Base-by-base conservation (phyloP, 2,888 invertebrate species). In the Barypeithes pellucidus region DNA sequence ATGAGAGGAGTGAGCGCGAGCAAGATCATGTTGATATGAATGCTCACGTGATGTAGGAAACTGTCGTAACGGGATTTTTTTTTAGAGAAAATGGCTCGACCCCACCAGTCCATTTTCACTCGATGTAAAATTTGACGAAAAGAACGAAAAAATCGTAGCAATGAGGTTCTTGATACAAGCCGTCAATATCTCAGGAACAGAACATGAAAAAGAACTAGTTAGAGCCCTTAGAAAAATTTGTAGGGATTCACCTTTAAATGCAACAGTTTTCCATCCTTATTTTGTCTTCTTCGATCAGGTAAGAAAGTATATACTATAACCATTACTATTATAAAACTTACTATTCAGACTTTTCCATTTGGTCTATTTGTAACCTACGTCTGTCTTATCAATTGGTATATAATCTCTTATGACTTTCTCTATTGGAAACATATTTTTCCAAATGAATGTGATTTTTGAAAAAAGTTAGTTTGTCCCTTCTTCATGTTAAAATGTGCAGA, bases 221-320 rank as follows among this genome's bases (percentile, higher is more conserved):
- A 90, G 91, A 80, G 93, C 92, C 63, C 86, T 97, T 12, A 88
- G 96, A 77, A 85, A 90, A 76, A 92, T 96, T 14, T 94, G 95
- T 77, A 87, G 89, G 11, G 90, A 93, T 39, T 94, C 95, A 0
- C 89, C 92, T 2, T 85, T 96, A 11, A 96, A 96, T 82, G 95
- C 93, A 65, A 96, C 95, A 22, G 96, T 97, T 2, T 98, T 96
- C 84, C 96, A 97, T 88, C 97, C 97, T 0, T 97, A 96, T 84
- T 98, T 97, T 84, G 95, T 97, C 12, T 98, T 96, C 87, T 97
- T 97, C 82, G 98, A 98, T 87, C 94, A 94, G 90, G 92, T 91
- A 86, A 20, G 60, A 3, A 39, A 1, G 1, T 9, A n/a, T 3
- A n/a, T 36, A 36, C 36, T n/a, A n/a, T n/a, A n/a, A n/a, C n/a